A percentile compares a stretch with the other conserved stretches of the same genome.
phyloP scores from a whole-genome alignment of 2,888 invertebrate species.

The Poecilus cupreus region DNA sequence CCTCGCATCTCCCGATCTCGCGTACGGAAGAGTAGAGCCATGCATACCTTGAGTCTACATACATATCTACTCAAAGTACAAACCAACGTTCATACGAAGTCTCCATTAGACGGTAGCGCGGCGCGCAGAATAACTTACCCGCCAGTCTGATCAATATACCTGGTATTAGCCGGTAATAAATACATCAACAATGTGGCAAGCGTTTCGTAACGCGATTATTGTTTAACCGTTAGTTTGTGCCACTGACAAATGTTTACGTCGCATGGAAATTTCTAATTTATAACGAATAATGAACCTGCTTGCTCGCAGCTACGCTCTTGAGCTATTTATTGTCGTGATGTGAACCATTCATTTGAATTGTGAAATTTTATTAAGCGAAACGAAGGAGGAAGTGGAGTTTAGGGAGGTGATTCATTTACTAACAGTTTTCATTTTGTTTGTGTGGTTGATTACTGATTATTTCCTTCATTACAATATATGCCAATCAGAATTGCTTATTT shows the following conservation, averaged over 20 bases:
- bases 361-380: constrained; percentile 31
- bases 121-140: constrained; percentile 20
- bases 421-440: neutral
- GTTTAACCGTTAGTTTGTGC: constrained; percentile 55
- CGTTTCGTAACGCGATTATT: constrained; percentile 51
- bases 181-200: constrained; percentile 48
- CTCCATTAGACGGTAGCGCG: neutral
- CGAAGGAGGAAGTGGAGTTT: constrained; percentile 12
- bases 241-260: constrained; percentile 54
- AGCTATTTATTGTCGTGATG: constrained; percentile 52
- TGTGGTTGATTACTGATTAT: too few species aligned
- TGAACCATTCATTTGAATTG: constrained; percentile 48
- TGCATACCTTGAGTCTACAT: neutral
- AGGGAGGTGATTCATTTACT: neutral
- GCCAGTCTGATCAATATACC: constrained; percentile 44
- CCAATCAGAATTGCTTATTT: too few species aligned
- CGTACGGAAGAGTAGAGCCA: neutral
- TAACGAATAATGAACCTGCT: constrained; percentile 54
- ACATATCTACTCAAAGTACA: neutral
- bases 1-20: neutral
- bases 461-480: neutral
- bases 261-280: constrained; percentile 56
- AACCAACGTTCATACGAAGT: neutral
- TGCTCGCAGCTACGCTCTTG: constrained; percentile 41
- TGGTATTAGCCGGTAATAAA: constrained; percentile 53